Evolutionary conservation across 2,888 invertebrate species (phyloP).

Genomic region (Parthenolecanium corni): DNA sequence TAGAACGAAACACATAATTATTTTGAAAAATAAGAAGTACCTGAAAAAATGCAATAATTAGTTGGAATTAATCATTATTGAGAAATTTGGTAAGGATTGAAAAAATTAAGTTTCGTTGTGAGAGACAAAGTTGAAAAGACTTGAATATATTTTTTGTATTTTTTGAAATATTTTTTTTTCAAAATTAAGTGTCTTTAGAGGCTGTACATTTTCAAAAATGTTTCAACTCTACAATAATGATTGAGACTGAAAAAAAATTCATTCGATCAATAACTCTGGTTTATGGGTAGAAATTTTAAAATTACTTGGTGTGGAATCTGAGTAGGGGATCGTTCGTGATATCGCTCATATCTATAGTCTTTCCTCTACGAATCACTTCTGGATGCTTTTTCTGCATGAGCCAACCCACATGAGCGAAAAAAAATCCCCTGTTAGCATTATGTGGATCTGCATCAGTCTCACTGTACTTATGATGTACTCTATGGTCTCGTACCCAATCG

Average conservation of each 20-base stretch:
- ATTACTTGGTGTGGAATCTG: slow-evolving; percentile 65
- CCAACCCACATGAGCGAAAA: slow-evolving; percentile 90
- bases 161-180: no score
- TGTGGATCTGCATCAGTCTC: slow-evolving; percentile 77
- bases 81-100: neutral
- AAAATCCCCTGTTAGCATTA: slow-evolving; percentile 70
- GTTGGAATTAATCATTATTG: no score
- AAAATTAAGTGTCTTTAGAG: no score
- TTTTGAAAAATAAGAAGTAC: slow-evolving; percentile 43
- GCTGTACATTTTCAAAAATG: no score
- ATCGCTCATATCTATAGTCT: slow-evolving; percentile 71
- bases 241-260: no score
- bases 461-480: slow-evolving; percentile 59
- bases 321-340: slow-evolving; percentile 63
- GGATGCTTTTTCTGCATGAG: slow-evolving; percentile 80
- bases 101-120: neutral
- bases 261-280: no score
- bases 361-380: slow-evolving; percentile 64
- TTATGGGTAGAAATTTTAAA: no score
- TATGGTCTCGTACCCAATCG: slow-evolving; percentile 64
- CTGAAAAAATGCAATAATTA: no score
- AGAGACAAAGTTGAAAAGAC: no score
- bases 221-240: no score
- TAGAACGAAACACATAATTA: slow-evolving; percentile 43
- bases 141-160: no score